phyloP scores from a whole-genome alignment of 2,797 vertebrate species.

The Betta splendens region DNA sequence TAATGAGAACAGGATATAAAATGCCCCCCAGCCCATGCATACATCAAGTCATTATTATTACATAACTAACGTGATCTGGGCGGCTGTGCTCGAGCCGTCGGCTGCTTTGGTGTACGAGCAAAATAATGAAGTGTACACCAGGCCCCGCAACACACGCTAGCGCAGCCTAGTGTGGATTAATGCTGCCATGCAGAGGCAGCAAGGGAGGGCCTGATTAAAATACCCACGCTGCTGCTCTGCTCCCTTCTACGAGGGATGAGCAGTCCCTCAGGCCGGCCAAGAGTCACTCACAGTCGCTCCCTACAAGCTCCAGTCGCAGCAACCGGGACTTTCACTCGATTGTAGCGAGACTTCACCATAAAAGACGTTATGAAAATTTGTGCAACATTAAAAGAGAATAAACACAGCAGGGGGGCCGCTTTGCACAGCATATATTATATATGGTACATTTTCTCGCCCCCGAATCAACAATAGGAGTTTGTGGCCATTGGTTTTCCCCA shows the following conservation, averaged over 20 bases:
- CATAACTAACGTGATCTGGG: conserved; percentile 25
- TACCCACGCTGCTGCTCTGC: background rate
- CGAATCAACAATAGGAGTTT: conserved; percentile 44
- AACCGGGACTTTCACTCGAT: background rate
- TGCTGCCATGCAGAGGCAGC: no score
- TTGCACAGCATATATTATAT: no score
- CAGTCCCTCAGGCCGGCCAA: background rate
- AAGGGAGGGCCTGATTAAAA: conserved; percentile 4
- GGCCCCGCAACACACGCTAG: no score
- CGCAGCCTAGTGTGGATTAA: no score
- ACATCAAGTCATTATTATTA: conserved; percentile 44
- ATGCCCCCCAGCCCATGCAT: conserved; percentile 37
- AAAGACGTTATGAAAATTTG: background rate
- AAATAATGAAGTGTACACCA: conserved; percentile 2
- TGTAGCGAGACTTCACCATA: background rate
- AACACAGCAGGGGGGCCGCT: no score
- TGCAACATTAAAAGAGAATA: background rate
- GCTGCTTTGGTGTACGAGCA: conserved; percentile 9
- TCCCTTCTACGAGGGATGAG: conserved; percentile 1
- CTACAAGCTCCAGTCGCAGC: background rate
- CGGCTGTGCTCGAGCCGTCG: background rate
- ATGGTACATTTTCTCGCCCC: no score
- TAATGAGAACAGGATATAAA: conserved; percentile 53
- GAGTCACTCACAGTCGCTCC: background rate
- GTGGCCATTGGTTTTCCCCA: conserved; percentile 34